Evolutionary conservation across 64 coral and sea anemone genomes (phyloP).

Genomic region (Montipora foliosa): DNA sequence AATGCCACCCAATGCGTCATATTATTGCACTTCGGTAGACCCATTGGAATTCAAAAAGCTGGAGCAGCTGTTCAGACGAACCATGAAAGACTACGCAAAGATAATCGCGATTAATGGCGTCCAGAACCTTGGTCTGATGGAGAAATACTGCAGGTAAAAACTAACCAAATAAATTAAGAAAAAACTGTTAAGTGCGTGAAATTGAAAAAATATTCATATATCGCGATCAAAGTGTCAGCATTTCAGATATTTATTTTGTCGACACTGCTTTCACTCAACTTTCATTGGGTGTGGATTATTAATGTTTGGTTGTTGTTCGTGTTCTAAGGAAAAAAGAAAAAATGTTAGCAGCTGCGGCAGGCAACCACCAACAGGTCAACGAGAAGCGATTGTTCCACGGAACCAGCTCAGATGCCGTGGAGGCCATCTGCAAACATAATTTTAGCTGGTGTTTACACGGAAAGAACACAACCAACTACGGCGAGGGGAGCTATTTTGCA

Average conservation of each 20-base stretch:
- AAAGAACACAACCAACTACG: constrained; percentile 48
- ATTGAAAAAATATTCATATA: too few relatives aligned
- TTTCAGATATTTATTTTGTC: too few relatives aligned
- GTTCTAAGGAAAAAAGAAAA: constrained; percentile 67
- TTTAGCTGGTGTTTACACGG: constrained; percentile 64
- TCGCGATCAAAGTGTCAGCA: too few relatives aligned
- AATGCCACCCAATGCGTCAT: constrained; percentile 46
- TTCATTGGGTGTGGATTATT: neutral
- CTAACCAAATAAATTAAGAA: neutral
- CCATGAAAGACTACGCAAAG: constrained; percentile 26
- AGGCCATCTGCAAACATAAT: constrained; percentile 75
- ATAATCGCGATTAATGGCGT: constrained; percentile 59
- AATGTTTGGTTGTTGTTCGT: neutral
- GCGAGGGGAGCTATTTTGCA: constrained; percentile 86
- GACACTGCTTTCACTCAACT: too few relatives aligned
- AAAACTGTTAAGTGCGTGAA: neutral
- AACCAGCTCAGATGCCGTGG: constrained; percentile 32
- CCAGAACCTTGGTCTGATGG: constrained; percentile 79
- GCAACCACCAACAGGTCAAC: neutral
- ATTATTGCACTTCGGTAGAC: constrained; percentile 34
- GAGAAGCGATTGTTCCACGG: constrained; percentile 78
- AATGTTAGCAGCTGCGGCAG: constrained; percentile 27
- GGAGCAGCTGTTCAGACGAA: constrained; percentile 33
- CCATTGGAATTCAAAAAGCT: constrained; percentile 72
- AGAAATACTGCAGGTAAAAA: constrained; percentile 75